Conservation (phyloP, 2,888 invertebrate genomes). For the Cephus sareptanus region DNA sequence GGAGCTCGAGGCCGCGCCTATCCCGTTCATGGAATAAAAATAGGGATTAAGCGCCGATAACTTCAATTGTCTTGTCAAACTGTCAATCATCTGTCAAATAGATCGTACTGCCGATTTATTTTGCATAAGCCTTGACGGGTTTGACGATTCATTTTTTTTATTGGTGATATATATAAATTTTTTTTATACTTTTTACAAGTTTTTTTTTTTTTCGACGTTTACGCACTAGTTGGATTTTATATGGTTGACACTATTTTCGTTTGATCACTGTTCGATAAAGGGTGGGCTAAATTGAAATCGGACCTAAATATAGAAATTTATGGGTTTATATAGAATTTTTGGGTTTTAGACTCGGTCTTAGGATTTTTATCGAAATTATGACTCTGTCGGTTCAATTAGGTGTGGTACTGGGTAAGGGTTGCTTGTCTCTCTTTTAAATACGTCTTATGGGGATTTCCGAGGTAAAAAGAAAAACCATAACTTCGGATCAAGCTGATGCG, state of each 20-base stretch:
- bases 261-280: too few species aligned
- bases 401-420: neutral
- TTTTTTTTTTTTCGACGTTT: too few species aligned
- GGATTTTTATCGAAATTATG: neutral
- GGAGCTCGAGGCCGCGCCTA: neutral
- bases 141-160: neutral
- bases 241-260: too few species aligned
- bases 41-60: conserved; percentile 30
- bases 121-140: neutral
- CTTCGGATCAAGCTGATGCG: conserved; percentile 48
- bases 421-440: neutral
- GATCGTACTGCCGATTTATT: neutral
- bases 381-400: neutral
- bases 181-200: too few species aligned
- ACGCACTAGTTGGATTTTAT: too few species aligned
- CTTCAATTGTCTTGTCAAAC: conserved; percentile 35
- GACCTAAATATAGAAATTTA: too few species aligned
- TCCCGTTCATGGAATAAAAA: conserved; percentile 11
- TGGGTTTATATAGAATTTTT: too few species aligned
- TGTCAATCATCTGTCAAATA: conserved; percentile 28
- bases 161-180: neutral
- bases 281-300: too few species aligned
- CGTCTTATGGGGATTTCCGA: neutral
- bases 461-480: conserved; percentile 29
- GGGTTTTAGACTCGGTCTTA: too few species aligned